phyloP scores from a whole-genome alignment of 92 coral and sea anemone species.

The Heliopora coerulea region DNA sequence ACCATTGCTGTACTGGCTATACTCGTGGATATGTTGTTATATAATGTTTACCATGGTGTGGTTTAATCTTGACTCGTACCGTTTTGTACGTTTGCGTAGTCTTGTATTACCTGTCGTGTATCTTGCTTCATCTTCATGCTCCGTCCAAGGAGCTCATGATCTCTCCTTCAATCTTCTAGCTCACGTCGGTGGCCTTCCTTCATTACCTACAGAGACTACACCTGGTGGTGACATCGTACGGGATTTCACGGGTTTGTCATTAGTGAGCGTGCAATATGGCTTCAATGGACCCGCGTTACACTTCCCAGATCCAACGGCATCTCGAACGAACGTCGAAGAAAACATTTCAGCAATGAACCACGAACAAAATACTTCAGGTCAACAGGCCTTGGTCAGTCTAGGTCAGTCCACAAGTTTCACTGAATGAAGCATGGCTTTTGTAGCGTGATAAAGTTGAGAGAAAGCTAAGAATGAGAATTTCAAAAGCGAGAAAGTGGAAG shows the following conservation, averaged over 20 bases:
- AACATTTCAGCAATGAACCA: not conserved
- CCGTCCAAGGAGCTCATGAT: too few species aligned
- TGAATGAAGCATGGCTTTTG: too few species aligned
- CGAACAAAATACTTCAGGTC: not conserved
- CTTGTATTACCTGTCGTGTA: too few species aligned
- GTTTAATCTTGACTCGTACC: too few species aligned
- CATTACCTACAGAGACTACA: not conserved
- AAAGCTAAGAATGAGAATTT: too few species aligned
- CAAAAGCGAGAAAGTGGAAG: too few species aligned
- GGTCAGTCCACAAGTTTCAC: slow-evolving; percentile 14
- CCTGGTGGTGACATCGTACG: slow-evolving; percentile 5
- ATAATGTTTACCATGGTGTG: too few species aligned
- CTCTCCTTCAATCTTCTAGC: not conserved
- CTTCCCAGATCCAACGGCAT: slow-evolving; percentile 8
- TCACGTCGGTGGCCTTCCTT: slow-evolving; percentile 6
- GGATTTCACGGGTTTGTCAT: slow-evolving; percentile 9
- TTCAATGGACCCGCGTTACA: slow-evolving; percentile 4
- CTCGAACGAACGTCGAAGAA: not conserved
- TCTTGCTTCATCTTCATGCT: too few species aligned
- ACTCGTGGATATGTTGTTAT: too few species aligned
- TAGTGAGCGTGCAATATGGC: not conserved
- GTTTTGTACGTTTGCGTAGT: too few species aligned
- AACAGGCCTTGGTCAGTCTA: not conserved
- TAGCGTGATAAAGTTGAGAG: too few species aligned
- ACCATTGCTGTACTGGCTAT: too few species aligned